Percentiles rank a stretch among this genome's conserved stretches.
Conservation (phyloP, 2,888 invertebrate genomes). For the Ptilodon capucinus region DNA sequence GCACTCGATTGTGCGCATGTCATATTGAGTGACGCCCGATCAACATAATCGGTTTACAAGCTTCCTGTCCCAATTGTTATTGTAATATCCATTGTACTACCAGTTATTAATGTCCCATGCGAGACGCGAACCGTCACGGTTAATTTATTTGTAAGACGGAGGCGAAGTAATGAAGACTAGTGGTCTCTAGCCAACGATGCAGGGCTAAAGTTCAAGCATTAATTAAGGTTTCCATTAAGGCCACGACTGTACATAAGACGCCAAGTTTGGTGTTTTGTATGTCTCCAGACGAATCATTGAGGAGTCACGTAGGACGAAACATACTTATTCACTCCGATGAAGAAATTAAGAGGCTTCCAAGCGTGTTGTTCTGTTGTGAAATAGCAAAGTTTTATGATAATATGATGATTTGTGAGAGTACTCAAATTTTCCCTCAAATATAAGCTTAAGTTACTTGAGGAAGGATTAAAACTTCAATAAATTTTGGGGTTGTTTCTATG, state of each 20-base stretch:
- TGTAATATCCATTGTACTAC: slow-evolving; percentile 71
- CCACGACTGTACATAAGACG: slow-evolving; percentile 34
- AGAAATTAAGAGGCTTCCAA: slow-evolving; percentile 23
- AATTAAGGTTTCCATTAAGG: slow-evolving; percentile 62
- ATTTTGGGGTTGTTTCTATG: too few species aligned
- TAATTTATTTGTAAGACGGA: slow-evolving; percentile 54
- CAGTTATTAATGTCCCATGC: slow-evolving; percentile 68
- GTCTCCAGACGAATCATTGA: slow-evolving; percentile 43
- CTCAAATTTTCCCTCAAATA: too few species aligned
- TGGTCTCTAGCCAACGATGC: slow-evolving; percentile 54
- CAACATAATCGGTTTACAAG: slow-evolving; percentile 77
- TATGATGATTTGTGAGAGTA: too few species aligned
- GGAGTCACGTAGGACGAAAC: slow-evolving; percentile 43
- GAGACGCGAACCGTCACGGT: slow-evolving; percentile 52
- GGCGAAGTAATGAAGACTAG: slow-evolving; percentile 49
- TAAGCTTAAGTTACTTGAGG: too few species aligned
- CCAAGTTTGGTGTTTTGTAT: slow-evolving; percentile 46
- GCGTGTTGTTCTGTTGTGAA: neutral
- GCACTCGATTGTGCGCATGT: slow-evolving; percentile 68
- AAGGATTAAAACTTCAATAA: too few species aligned
- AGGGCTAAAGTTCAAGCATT: slow-evolving; percentile 56
- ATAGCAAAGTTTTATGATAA: neutral
- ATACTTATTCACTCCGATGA: slow-evolving; percentile 34
- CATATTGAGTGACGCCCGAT: slow-evolving; percentile 71
- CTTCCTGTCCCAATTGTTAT: slow-evolving; percentile 74